Percentiles rank a stretch among this genome's conserved stretches.
phyloP scores from a whole-genome alignment of 2,113 vertebrate species.

The Engraulis encrasicolus region DNA sequence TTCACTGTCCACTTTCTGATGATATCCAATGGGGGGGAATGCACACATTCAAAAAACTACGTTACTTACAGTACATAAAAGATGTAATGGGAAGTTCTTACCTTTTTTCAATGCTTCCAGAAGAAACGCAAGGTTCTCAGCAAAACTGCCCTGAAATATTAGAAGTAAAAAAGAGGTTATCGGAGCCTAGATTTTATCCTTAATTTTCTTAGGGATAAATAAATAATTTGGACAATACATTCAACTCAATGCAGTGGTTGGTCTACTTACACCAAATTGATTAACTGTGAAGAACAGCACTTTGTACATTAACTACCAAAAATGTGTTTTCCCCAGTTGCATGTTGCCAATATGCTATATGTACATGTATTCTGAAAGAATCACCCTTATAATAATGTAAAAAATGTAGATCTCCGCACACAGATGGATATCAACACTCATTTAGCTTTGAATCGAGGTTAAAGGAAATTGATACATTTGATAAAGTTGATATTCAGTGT shows the following conservation, averaged over 20 bases:
- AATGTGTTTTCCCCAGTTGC: background rate
- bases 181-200: too few species aligned
- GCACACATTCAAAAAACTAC: too few species aligned
- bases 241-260: background rate
- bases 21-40: background rate
- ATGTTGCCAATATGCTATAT: background rate
- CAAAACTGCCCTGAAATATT: constrained; percentile 88
- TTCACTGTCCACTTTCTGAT: too few species aligned
- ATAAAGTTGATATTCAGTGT: too few species aligned
- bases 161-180: background rate
- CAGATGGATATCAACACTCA: too few species aligned
- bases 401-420: too few species aligned
- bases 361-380: too few species aligned
- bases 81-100: constrained; percentile 54
- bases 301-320: background rate
- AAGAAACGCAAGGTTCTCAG: constrained; percentile 92
- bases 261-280: background rate
- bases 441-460: background rate
- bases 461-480: too few species aligned
- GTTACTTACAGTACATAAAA: too few species aligned
- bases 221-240: too few species aligned
- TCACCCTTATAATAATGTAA: too few species aligned
- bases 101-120: constrained; percentile 93
- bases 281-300: background rate
- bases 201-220: too few species aligned